phyloP scores from a whole-genome alignment of 2,797 vertebrate genomes.

The Ambastaia sidthimunki region DNA sequence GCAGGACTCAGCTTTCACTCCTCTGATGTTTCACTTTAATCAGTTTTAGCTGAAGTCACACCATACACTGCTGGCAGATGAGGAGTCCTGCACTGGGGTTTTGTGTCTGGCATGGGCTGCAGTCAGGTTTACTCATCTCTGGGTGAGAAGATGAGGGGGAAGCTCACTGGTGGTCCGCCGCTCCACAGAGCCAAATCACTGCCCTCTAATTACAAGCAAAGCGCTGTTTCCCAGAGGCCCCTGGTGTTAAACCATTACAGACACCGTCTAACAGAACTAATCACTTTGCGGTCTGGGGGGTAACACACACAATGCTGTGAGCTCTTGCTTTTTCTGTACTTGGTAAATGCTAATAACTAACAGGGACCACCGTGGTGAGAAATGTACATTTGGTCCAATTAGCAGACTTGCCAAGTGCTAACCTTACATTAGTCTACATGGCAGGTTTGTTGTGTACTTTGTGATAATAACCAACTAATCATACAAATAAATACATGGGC shows the following conservation, averaged over 20 bases:
- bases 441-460: neutral
- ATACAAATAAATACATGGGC: too few species aligned
- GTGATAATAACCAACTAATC: too few species aligned
- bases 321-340: conserved; percentile 39
- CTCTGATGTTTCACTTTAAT: conserved; percentile 75
- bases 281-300: conserved; percentile 47
- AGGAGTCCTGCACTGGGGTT: conserved; percentile 72
- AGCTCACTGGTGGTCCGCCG: conserved; percentile 72
- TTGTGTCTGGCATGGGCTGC: conserved; percentile 67
- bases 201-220: conserved; percentile 74
- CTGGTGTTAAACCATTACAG: conserved; percentile 44
- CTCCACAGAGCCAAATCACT: conserved; percentile 69
- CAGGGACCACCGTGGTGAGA: conserved; percentile 30
- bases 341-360: conserved; percentile 37
- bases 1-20: neutral
- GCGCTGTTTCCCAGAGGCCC: conserved; percentile 59
- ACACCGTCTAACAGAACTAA: conserved; percentile 48
- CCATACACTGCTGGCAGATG: conserved; percentile 69
- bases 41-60: conserved; percentile 77
- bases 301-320: conserved; percentile 42
- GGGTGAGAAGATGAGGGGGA: conserved; percentile 76
- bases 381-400: neutral
- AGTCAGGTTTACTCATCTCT: conserved; percentile 69
- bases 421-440: neutral
- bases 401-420: neutral